Conservation (phyloP, 92 coral and sea anemone genomes). For the Anthopleura xanthogrammica region DNA sequence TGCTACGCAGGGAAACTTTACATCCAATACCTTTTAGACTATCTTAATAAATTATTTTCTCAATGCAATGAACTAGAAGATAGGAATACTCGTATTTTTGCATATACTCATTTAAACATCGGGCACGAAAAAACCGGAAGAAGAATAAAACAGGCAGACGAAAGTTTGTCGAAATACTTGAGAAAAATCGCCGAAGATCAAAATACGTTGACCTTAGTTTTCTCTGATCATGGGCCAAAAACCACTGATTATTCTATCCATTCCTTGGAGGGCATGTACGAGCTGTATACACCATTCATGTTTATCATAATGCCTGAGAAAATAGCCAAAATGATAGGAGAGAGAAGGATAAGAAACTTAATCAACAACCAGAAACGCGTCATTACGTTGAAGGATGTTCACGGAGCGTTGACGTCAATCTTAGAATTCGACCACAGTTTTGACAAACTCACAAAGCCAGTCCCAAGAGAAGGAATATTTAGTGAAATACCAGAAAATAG, state of each 20-base stretch:
- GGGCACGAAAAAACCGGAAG: conserved; percentile 73
- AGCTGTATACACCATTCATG: conserved; percentile 48
- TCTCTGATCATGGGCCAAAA: conserved; percentile 74
- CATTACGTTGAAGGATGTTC: conserved; percentile 40
- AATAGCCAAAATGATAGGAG: conserved; percentile 43
- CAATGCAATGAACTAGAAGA: background rate
- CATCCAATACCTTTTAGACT: conserved; percentile 30
- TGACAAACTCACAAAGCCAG: conserved; percentile 6
- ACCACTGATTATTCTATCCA: conserved; percentile 41
- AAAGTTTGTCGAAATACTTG: conserved; percentile 50
- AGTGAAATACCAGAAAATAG: conserved; percentile 45
- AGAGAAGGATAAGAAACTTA: conserved; percentile 37
- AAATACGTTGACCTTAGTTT: conserved; percentile 52
- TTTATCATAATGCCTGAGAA: conserved; percentile 58
- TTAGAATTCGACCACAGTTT: background rate
- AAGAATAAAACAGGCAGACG: conserved; percentile 60
- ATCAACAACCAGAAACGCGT: conserved; percentile 44
- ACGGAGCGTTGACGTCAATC: conserved; percentile 41
- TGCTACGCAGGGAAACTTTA: conserved; percentile 30
- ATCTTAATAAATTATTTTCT: background rate
- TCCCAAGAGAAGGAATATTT: conserved; percentile 44
- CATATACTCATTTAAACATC: conserved; percentile 51
- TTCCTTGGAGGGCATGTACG: conserved; percentile 49
- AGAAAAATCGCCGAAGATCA: conserved; percentile 43
- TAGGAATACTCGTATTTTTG: conserved; percentile 42